phyloP scores from a whole-genome alignment of 2,113 vertebrate genomes.

The Poecile atricapillus region DNA sequence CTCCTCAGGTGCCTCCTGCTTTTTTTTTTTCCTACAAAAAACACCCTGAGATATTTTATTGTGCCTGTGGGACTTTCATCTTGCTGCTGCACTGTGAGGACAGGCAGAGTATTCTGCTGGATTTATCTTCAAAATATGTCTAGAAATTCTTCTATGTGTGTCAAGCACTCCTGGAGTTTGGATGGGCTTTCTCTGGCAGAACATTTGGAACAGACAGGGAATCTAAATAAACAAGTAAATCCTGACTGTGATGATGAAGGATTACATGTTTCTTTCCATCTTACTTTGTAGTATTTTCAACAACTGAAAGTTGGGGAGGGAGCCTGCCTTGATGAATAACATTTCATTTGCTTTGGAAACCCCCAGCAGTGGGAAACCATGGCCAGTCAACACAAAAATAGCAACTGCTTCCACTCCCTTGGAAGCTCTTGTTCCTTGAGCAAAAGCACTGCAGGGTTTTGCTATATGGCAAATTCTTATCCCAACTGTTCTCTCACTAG shows the following conservation, averaged over 20 bases:
- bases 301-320: not conserved
- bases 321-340: not conserved
- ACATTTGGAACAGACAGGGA: constrained; percentile 27
- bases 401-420: not conserved
- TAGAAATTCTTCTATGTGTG: not conserved
- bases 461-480: not conserved
- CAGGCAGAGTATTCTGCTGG: not conserved
- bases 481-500: not conserved
- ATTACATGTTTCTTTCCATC: constrained; percentile 56
- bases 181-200: constrained; percentile 37
- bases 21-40: not conserved
- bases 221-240: constrained; percentile 56
- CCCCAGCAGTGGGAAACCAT: not conserved
- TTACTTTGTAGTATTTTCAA: constrained; percentile 46
- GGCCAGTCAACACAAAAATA: not conserved
- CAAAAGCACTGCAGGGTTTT: not conserved
- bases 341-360: constrained; percentile 45
- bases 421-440: not conserved
- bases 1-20: not conserved
- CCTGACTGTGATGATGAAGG: constrained; percentile 39
- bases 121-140: not conserved
- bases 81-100: not conserved
- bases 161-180: constrained; percentile 22
- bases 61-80: not conserved
- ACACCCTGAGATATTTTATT: not conserved